phyloP scores from a whole-genome alignment of 2,888 invertebrate species.

The Torymus tubicola region DNA sequence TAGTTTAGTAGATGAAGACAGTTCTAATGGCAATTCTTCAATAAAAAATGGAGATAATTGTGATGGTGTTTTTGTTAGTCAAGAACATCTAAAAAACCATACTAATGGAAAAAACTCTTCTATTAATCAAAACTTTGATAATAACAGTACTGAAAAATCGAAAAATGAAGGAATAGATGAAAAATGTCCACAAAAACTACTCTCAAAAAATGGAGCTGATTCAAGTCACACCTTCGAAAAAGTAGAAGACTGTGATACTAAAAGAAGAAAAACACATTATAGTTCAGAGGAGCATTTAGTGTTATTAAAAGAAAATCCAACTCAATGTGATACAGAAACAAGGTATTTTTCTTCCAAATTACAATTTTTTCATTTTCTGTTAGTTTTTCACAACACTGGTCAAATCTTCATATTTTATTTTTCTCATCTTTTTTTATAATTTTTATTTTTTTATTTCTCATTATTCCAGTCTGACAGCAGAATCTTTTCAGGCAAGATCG shows the following conservation, averaged over 20 bases:
- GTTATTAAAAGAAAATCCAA: constrained; percentile 32
- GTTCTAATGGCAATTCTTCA: constrained; percentile 64
- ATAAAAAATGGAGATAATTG: constrained; percentile 50
- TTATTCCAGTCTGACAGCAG: constrained; percentile 61
- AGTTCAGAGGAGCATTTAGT: constrained; percentile 12
- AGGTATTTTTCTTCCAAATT: constrained; percentile 46
- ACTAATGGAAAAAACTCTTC: constrained; percentile 56
- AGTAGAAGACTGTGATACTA: constrained; percentile 41
- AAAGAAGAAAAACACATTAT: constrained; percentile 20
- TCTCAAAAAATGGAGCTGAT: constrained; percentile 25
- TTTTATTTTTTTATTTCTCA: constrained; percentile 57
- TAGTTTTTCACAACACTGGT: constrained; percentile 16
- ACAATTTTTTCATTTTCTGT: constrained; percentile 2
- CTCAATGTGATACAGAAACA: constrained; percentile 48
- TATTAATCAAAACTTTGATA: constrained; percentile 50
- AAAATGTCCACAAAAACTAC: background rate
- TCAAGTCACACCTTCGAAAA: constrained; percentile 47
- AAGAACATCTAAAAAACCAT: constrained; percentile 39
- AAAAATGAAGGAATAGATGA: constrained; percentile 6
- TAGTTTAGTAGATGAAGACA: constrained; percentile 71
- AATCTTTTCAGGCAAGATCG: constrained; percentile 61
- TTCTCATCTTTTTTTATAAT: constrained; percentile 44
- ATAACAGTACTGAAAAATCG: background rate
- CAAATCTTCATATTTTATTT: constrained; percentile 32
- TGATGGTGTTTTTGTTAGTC: constrained; percentile 47